phyloP scores from a whole-genome alignment of 2,888 invertebrate genomes.

The Alloplasta piceator region DNA sequence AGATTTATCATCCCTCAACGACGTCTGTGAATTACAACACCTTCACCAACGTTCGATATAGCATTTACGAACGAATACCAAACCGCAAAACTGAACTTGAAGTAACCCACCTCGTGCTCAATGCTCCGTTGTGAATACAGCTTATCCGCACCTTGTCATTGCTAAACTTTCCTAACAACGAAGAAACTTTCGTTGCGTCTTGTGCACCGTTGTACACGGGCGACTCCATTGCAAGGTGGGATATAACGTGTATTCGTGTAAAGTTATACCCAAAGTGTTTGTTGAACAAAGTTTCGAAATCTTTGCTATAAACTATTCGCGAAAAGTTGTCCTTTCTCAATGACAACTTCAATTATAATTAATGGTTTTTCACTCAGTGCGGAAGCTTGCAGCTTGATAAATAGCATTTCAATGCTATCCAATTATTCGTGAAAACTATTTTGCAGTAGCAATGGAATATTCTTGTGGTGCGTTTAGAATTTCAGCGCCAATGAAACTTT shows the following conservation, averaged over 20 bases:
- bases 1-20: too few species aligned
- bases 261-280: constrained; percentile 5
- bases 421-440: neutral
- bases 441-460: neutral
- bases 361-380: constrained; percentile 6
- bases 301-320: constrained; percentile 2
- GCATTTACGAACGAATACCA: neutral
- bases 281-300: neutral
- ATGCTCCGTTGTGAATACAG: constrained; percentile 35
- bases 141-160: constrained; percentile 57
- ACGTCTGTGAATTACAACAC: too few species aligned
- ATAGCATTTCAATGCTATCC: neutral
- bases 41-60: neutral
- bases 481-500: neutral
- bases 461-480: too few species aligned
- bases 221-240: neutral
- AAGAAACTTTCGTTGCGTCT: constrained; percentile 36
- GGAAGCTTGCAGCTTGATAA: neutral
- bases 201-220: neutral
- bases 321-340: constrained; percentile 20
- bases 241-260: neutral
- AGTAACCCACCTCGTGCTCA: constrained; percentile 36
- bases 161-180: constrained; percentile 53
- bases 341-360: constrained; percentile 15
- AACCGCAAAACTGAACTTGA: constrained; percentile 42